Evolutionary conservation across 2,797 vertebrate genomes (phyloP).

Genomic region (Fundulus diaphanus): DNA sequence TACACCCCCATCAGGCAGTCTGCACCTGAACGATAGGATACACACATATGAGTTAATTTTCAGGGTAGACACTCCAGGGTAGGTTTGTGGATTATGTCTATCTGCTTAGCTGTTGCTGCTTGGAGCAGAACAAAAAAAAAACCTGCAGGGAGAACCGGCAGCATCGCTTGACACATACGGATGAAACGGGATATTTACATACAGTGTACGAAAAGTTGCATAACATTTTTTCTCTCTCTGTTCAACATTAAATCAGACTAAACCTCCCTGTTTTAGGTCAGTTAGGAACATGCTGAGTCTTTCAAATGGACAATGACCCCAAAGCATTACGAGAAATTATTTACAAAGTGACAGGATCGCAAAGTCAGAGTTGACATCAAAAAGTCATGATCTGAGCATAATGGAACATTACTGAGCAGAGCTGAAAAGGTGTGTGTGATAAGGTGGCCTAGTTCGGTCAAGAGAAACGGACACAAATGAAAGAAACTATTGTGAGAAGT

Average conservation of each 20-base stretch:
- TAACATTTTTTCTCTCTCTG: too few relatives aligned
- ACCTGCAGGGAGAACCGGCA: not conserved
- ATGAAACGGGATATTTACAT: not conserved
- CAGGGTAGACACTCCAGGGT: not conserved
- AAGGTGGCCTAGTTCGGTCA: not conserved
- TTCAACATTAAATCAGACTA: not conserved
- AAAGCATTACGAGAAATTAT: not conserved
- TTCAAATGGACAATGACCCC: not conserved
- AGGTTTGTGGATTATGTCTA: not conserved
- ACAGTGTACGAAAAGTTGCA: not conserved
- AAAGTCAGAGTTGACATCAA: not conserved
- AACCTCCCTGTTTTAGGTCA: not conserved
- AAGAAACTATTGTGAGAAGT: not conserved
- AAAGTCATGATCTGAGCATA: too few relatives aligned
- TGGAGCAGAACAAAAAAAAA: not conserved
- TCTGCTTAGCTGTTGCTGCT: constrained; percentile 9
- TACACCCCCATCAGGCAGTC: constrained; percentile 88
- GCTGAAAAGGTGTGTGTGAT: not conserved
- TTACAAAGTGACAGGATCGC: not conserved
- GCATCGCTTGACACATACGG: not conserved
- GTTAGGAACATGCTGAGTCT: not conserved
- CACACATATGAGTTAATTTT: constrained; percentile 1
- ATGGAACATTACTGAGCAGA: not conserved
- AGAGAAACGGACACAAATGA: not conserved
- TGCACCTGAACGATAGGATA: constrained; percentile 74